Evolutionary conservation across 1,140 invertebrate genomes (phyloP).

Genomic region (Aradophagus sp.): DNA sequence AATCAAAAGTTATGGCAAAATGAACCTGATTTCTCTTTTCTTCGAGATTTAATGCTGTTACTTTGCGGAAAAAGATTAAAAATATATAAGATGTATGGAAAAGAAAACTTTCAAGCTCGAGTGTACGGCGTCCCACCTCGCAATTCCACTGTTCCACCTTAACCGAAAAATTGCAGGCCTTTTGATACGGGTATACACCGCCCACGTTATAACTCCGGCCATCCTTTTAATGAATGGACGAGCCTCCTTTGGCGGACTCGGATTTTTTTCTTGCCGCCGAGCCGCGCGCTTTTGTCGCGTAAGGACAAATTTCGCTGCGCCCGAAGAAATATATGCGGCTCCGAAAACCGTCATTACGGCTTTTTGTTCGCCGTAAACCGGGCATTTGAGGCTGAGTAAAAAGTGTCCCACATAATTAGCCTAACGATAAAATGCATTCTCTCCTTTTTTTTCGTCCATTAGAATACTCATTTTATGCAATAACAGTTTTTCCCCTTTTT

Average conservation of each 20-base stretch:
- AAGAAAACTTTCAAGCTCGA: conserved; percentile 14
- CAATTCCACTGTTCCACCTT: conserved; percentile 41
- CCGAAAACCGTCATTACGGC: too few relatives aligned
- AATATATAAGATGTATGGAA: conserved; percentile 1
- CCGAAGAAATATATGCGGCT: background rate
- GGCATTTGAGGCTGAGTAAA: too few relatives aligned
- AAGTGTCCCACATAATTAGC: too few relatives aligned
- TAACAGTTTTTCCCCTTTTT: too few relatives aligned
- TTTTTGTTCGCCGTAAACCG: too few relatives aligned
- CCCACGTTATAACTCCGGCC: conserved; percentile 36
- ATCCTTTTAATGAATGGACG: conserved; percentile 47
- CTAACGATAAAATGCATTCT: too few relatives aligned
- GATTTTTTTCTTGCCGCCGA: conserved; percentile 10
- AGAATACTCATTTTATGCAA: too few relatives aligned
- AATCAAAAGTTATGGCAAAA: too few relatives aligned
- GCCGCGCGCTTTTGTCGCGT: conserved; percentile 15
- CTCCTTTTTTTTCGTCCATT: too few relatives aligned
- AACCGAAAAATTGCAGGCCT: conserved; percentile 46
- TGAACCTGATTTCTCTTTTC: too few relatives aligned
- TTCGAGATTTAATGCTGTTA: too few relatives aligned
- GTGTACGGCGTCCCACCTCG: conserved; percentile 34
- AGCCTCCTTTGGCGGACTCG: conserved; percentile 18
- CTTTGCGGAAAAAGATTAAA: too few relatives aligned
- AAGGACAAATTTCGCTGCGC: conserved; percentile 10
- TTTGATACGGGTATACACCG: conserved; percentile 43